Percentiles rank a stretch among this genome's conserved stretches.
phyloP scores from a whole-genome alignment of 2,113 vertebrate genomes.

The Carassius auratus region DNA sequence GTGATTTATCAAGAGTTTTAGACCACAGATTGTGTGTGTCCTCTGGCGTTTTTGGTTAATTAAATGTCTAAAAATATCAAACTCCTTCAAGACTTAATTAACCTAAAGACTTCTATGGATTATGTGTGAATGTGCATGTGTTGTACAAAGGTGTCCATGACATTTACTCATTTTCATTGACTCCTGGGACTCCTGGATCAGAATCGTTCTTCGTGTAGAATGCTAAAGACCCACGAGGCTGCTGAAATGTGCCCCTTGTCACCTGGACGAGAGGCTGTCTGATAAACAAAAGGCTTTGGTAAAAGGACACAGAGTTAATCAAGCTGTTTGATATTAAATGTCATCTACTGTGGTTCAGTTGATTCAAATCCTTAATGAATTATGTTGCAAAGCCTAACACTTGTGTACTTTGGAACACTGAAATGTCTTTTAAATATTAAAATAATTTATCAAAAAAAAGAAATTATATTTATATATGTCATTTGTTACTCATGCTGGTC shows the following conservation, averaged over 20 bases:
- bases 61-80: constrained; percentile 81
- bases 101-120: constrained; percentile 69
- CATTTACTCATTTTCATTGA: constrained; percentile 45
- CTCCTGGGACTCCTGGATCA: constrained; percentile 35
- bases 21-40: constrained; percentile 71
- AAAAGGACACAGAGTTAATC: constrained; percentile 19
- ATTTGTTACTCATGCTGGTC: background rate
- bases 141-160: constrained; percentile 17
- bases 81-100: constrained; percentile 81
- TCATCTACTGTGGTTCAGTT: constrained; percentile 1
- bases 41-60: constrained; percentile 74
- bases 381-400: background rate
- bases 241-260: constrained; percentile 7
- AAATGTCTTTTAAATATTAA: background rate
- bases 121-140: constrained; percentile 24
- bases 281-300: constrained; percentile 25
- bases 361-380: constrained; percentile 1
- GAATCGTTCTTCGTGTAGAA: constrained; percentile 8
- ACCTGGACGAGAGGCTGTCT: background rate
- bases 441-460: background rate
- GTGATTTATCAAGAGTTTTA: constrained; percentile 69
- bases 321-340: constrained; percentile 32
- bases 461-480: background rate
- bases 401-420: background rate
- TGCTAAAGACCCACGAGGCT: constrained; percentile 25